Evolutionary conservation across 1,140 invertebrate species (phyloP), one percentile per base, ranked within the genome.

Genomic region (Apis dorsata): DNA sequence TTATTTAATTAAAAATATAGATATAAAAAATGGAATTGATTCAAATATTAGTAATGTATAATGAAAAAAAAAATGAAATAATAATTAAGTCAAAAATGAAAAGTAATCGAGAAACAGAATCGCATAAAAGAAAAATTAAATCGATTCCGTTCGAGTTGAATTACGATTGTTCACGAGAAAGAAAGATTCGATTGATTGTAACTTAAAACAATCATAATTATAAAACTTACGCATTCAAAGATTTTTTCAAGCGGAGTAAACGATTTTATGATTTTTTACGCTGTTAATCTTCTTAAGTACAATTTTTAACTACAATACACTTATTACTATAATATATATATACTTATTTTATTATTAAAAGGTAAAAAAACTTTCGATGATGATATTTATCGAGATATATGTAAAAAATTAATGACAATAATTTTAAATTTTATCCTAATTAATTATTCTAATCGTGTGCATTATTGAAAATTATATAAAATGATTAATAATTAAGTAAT

Each of bases 71-170:
- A 4, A 11, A 59, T 10, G 13, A 57, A 72, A 15, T n/a, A 21
- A 57, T 21, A 21, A 34, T 34, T 15, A 28, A 44, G 21, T 60
- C 19, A 17, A 74, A 74, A 74, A 21, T 11, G 72, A 11, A 44
- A 34, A 34, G 24, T 15, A 74, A 59, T 60, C 12, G 72, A 44
- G 2, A 59, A 44, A 59, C 8, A 21, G 55, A 19, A 13, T 59
- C 11, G 55, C 24, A 34, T 49, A 28, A 73, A 21, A 21, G 53
- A 34, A 13, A 59, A 59, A 19, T 73, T 12, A n/a, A 60, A 74
- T 74, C 57, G 72, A 74, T 60, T 59, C 12, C 19, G 21, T 60
- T 74, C 34, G 55, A 59, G 34, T 74, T 59, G 15, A 59, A 60
- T 60, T 60, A 59, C 71, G 24, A 59, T 73, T 34, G 19, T 19